A percentile compares a stretch with the other conserved stretches of the same genome.
Evolutionary conservation across 2,888 invertebrate species (phyloP).

Genomic region (Leptopilina drosophilae): DNA sequence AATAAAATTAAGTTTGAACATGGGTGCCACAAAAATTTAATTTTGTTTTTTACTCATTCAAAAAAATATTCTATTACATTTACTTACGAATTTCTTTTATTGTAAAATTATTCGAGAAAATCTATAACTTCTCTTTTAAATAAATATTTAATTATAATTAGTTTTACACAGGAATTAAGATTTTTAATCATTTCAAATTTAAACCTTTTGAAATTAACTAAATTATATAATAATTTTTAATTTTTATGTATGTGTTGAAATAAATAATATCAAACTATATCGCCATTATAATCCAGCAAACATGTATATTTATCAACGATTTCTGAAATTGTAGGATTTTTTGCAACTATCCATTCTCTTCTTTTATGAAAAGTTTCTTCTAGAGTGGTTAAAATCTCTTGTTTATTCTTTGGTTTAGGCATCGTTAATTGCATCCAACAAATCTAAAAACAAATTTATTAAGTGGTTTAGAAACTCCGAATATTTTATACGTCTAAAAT

Average conservation of each 20-base stretch:
- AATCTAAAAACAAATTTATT: background rate
- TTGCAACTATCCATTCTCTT: constrained; percentile 32
- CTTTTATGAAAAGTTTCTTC: constrained; percentile 9
- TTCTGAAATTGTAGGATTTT: constrained; percentile 25
- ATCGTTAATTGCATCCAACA: background rate
- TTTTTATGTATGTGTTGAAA: background rate
- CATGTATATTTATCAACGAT: constrained; percentile 29
- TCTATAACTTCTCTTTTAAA: no score
- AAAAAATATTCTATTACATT: no score
- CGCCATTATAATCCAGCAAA: constrained; percentile 35
- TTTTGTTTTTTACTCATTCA: no score
- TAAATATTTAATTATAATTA: no score
- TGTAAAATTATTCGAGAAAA: no score
- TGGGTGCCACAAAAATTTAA: no score
- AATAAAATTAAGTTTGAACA: no score
- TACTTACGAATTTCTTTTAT: no score
- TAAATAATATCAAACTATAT: constrained; percentile 29
- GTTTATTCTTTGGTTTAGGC: background rate
- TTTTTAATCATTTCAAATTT: no score
- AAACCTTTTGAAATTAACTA: no score
- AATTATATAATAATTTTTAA: background rate
- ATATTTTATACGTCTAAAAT: background rate
- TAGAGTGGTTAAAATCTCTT: background rate
- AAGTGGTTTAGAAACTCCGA: background rate
- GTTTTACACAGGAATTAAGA: no score